phyloP scores from a whole-genome alignment of 37 sponge, comb jelly and placozoan species.

The Cliona cf. orientalis region DNA sequence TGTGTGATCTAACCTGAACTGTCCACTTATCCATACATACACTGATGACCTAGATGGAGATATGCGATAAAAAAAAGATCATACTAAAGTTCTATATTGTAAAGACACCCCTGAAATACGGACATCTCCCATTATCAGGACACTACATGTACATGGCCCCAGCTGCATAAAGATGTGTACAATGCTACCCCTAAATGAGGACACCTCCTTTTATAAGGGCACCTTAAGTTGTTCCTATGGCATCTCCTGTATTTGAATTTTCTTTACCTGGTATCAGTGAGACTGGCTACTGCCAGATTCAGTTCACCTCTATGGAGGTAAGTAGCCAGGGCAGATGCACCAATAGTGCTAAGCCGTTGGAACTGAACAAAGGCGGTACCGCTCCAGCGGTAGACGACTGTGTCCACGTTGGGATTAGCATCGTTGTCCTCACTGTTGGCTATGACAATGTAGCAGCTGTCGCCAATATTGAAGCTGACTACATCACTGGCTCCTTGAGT shows the following conservation, averaged over 20 bases:
- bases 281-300: constrained; percentile 43
- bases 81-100: too few relatives aligned
- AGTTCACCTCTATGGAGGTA: constrained; percentile 4
- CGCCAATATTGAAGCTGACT: constrained; percentile 19
- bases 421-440: constrained; percentile 57
- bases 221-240: neutral
- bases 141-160: too few relatives aligned
- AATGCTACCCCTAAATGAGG: too few relatives aligned
- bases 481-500: constrained; percentile 68
- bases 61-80: too few relatives aligned
- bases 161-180: too few relatives aligned
- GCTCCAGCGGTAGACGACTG: constrained; percentile 54
- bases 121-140: too few relatives aligned
- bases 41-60: constrained; percentile 48
- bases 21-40: constrained; percentile 33
- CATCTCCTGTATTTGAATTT: neutral
- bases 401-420: constrained; percentile 37
- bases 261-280: constrained; percentile 39
- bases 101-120: too few relatives aligned
- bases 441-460: constrained; percentile 33
- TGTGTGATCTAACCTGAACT: constrained; percentile 22
- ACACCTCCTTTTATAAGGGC: neutral
- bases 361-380: constrained; percentile 24
- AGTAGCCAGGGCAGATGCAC: constrained; percentile 33
- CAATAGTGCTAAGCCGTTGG: constrained; percentile 37